phyloP scores from a whole-genome alignment of 2,888 invertebrate species.

The Prosapia bicincta region DNA sequence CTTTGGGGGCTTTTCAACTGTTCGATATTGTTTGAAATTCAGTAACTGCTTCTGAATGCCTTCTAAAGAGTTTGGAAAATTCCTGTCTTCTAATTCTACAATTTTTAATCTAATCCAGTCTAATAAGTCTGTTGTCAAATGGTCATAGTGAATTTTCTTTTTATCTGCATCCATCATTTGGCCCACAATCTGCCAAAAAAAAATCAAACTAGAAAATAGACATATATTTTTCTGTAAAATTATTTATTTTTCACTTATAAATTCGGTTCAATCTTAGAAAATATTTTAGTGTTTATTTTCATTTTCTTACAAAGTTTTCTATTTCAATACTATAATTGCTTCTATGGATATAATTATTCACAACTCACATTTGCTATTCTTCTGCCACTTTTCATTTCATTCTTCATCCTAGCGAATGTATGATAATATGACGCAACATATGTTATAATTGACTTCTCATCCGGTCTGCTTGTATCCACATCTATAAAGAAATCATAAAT shows the following conservation, averaged over 20 bases:
- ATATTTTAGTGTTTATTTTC: too few species aligned
- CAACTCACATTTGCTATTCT: conserved; percentile 89
- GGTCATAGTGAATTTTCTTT: conserved; percentile 85
- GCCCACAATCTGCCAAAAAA: conserved; percentile 83
- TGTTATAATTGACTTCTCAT: conserved; percentile 98
- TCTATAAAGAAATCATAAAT: conserved; percentile 56
- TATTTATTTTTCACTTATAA: too few species aligned
- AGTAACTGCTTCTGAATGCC: conserved; percentile 89
- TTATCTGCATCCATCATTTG: conserved; percentile 95
- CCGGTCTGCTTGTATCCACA: conserved; percentile 89
- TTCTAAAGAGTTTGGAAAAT: conserved; percentile 92
- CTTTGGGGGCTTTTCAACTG: conserved; percentile 97
- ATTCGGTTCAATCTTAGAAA: too few species aligned
- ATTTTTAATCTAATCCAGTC: conserved; percentile 93
- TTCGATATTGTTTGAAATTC: conserved; percentile 92
- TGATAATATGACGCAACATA: conserved; percentile 99
- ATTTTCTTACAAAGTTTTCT: too few species aligned
- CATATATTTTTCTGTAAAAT: too few species aligned
- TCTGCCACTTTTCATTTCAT: conserved; percentile 95
- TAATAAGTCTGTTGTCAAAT: conserved; percentile 76
- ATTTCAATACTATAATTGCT: too few species aligned
- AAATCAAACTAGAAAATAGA: too few species aligned
- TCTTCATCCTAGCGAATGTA: conserved; percentile 98
- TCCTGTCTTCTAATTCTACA: conserved; percentile 72
- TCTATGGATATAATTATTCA: too few species aligned